Percentiles rank a stretch among this genome's conserved stretches.
phyloP scores from a whole-genome alignment of 2,888 invertebrate species.

The Lasioglossum malachurum region DNA sequence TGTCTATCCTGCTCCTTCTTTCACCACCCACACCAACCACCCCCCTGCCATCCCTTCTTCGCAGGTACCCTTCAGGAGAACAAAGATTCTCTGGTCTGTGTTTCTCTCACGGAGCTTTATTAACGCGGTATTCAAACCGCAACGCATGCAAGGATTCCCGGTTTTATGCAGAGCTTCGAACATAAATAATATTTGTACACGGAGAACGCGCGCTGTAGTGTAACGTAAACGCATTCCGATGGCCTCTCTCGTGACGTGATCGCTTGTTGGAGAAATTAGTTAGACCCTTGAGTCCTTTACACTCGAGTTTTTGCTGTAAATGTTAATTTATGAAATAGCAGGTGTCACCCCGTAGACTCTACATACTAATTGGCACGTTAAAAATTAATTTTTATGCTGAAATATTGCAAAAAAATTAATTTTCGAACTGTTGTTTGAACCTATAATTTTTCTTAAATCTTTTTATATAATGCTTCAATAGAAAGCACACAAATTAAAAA shows the following conservation, averaged over 20 bases:
- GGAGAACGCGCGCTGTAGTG: not conserved
- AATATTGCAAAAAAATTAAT: too few species aligned
- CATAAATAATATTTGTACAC: conserved; percentile 48
- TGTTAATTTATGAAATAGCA: not conserved
- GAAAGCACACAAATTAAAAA: too few species aligned
- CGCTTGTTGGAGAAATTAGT: not conserved
- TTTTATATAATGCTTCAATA: too few species aligned
- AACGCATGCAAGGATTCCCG: conserved; percentile 54
- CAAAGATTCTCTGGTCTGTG: conserved; percentile 60
- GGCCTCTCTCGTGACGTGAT: not conserved
- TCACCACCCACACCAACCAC: not conserved
- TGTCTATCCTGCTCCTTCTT: conserved; percentile 4
- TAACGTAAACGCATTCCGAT: not conserved
- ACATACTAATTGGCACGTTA: not conserved
- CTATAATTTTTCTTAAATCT: too few species aligned
- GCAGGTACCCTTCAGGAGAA: conserved; percentile 46
- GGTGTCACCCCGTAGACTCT: too few species aligned
- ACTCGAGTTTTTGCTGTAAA: not conserved
- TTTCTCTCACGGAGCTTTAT: conserved; percentile 62
- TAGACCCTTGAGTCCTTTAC: not conserved
- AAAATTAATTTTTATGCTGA: not conserved
- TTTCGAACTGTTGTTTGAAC: too few species aligned
- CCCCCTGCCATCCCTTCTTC: conserved; percentile 11
- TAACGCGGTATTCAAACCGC: conserved; percentile 66
- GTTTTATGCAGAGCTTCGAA: conserved; percentile 41